Conservation (phyloP, 1,140 invertebrate genomes). For the Mamestra configurata region DNA sequence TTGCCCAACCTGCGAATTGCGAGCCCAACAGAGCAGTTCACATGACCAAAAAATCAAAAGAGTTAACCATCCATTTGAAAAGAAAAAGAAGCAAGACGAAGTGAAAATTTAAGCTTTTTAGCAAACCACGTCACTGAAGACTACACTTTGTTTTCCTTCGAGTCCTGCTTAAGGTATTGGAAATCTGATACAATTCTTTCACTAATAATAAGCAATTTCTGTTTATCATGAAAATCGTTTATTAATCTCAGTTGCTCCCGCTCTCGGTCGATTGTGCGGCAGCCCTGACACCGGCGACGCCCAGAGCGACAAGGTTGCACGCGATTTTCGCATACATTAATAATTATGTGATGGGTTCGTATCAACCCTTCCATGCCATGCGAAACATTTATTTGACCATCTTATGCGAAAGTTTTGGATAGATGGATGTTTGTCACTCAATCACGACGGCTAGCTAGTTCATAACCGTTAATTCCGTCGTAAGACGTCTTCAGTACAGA, state of each 20-base stretch:
- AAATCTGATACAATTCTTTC: background rate
- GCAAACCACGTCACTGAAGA: too few species aligned
- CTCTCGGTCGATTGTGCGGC: constrained; percentile 6
- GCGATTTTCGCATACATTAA: constrained; percentile 29
- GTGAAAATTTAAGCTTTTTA: too few species aligned
- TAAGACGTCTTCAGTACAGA: too few species aligned
- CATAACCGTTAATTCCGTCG: too few species aligned
- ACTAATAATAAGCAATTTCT: background rate
- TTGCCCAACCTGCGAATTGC: too few species aligned
- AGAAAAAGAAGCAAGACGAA: too few species aligned
- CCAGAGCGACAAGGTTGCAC: constrained; percentile 9
- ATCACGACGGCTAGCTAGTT: too few species aligned
- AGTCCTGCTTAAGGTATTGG: background rate
- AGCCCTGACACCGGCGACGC: constrained; percentile 31
- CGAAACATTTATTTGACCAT: background rate
- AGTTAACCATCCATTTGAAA: too few species aligned
- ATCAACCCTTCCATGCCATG: background rate
- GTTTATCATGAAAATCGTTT: background rate
- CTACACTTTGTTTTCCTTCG: background rate
- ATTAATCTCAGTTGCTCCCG: background rate
- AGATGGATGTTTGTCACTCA: too few species aligned
- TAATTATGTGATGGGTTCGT: background rate
- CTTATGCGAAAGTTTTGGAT: too few species aligned
- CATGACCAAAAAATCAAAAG: too few species aligned
- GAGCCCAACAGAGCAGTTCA: too few species aligned